Evolutionary conservation across 2,888 invertebrate species (phyloP).

Genomic region (Scaeva pyrastri): DNA sequence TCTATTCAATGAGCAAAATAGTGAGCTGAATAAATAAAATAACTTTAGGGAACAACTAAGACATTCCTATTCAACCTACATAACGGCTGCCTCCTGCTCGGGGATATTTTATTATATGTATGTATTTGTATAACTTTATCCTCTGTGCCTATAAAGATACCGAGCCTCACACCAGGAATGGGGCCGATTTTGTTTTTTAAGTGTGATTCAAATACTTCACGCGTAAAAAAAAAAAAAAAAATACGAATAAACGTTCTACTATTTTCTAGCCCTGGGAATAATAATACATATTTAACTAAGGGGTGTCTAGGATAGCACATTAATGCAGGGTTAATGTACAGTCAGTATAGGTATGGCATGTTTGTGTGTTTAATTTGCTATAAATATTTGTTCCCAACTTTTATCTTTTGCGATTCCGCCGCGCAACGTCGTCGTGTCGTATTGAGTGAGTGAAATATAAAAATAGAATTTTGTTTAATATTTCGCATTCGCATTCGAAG

Average conservation of each 20-base stretch:
- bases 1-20: slow-evolving; percentile 41
- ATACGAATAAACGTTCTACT: background rate
- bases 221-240: slow-evolving; percentile 15
- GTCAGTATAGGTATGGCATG: background rate
- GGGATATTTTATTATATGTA: slow-evolving; percentile 43
- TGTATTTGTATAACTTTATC: slow-evolving; percentile 24
- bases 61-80: slow-evolving; percentile 26
- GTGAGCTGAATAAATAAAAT: slow-evolving; percentile 55
- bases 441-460: background rate
- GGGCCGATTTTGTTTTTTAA: slow-evolving; percentile 35
- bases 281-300: slow-evolving; percentile 34
- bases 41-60: slow-evolving; percentile 4
- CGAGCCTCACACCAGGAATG: slow-evolving; percentile 52
- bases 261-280: slow-evolving; percentile 54
- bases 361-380: background rate
- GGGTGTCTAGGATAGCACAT: slow-evolving; percentile 42
- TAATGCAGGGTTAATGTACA: slow-evolving; percentile 39
- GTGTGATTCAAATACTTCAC: slow-evolving; percentile 19
- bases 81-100: background rate
- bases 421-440: too few relatives aligned
- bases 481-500: slow-evolving; percentile 1
- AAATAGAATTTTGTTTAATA: slow-evolving; percentile 66
- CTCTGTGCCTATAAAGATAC: background rate
- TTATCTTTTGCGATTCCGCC: slow-evolving; percentile 26
- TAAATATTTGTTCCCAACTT: slow-evolving; percentile 32